These are phyloP conservation scores for Sebastes steindachneri DNA, from an alignment of 2,797 vertebrate genomes.

Conservation along the genomic window DNA sequence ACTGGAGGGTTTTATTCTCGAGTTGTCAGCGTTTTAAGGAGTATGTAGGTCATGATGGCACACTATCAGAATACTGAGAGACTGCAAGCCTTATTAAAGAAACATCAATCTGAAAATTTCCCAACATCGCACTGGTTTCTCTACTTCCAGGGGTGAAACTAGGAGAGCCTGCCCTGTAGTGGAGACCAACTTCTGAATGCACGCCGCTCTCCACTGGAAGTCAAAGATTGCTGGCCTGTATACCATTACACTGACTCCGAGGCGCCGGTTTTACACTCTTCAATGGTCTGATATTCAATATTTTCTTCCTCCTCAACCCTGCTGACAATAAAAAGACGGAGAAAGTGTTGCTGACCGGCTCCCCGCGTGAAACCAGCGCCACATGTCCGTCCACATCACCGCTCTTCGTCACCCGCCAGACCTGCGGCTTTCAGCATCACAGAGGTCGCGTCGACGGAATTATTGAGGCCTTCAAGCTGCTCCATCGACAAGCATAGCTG, in stretches of 20 bases:
- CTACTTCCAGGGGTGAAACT: conserved; percentile 50
- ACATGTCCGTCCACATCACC: conserved; percentile 35
- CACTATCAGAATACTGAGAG: conserved; percentile 80
- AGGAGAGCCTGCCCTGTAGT: conserved; percentile 38
- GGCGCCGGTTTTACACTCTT: conserved; percentile 56
- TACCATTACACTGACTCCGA: conserved; percentile 50
- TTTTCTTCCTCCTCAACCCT: conserved; percentile 41
- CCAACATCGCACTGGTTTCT: conserved; percentile 51
- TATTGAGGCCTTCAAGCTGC: conserved; percentile 73
- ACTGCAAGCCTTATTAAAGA: conserved; percentile 79
- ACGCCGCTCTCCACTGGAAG: conserved; percentile 53
- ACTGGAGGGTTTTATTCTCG: conserved; percentile 67
- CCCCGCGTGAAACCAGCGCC: conserved; percentile 31
- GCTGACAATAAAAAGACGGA: conserved; percentile 58
- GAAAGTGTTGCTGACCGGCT: conserved; percentile 33
- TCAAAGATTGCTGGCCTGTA: conserved; percentile 72
- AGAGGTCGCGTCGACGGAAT: conserved; percentile 71
- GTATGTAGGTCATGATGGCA: conserved; percentile 83
- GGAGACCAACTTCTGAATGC: conserved; percentile 42
- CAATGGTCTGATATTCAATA: conserved; percentile 57
- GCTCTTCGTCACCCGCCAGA: conserved; percentile 48
- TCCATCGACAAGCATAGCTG: conserved; percentile 68
- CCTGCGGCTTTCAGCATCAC: conserved; percentile 52
- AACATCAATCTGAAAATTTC: conserved; percentile 78
- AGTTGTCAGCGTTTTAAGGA: conserved; percentile 79